Evolutionary conservation across 1,140 invertebrate species (phyloP), one percentile per base, ranked within the genome.

Genomic region (Ooceraea biroi): DNA sequence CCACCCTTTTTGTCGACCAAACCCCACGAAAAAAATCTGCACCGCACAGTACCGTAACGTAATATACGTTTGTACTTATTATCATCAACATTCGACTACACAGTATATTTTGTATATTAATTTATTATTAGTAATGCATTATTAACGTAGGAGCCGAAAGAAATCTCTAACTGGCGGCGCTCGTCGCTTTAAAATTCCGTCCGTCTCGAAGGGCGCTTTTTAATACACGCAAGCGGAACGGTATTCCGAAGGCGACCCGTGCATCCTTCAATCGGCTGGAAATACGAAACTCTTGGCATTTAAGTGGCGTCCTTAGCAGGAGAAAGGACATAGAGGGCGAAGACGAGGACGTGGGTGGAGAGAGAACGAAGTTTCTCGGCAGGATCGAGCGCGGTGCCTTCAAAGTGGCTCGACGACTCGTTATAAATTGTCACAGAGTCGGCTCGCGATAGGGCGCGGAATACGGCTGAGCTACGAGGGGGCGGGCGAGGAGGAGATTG

Each of bases 391-490:
- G 48, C 41, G 48, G 84, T 44, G 57, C 19, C 68, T 84, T 85
- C 86, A 89, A 89, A 89, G 87, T 88, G 82, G 86, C 86, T 89
- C 72, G 68, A 88, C 83, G 86, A 74, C 78, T 89, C 87, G 87
- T 88, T 89, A 89, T 78, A 89, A 89, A 89, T 89, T 89, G 87
- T 88, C 87, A 66, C 85, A 66, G 73, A 88, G 73, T 86, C 61
- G 50, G 50, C 57, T 77, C 60, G 68, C 27, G 65, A 88, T 74
- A 83, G 55, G 66, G 57, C 57, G 71, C 82, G 63, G n/a, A 50
- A 72, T 87, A 84, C 58, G 68, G 85, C 82, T n/a, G 50, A 11
- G 78, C n/a, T n/a, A 22, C 48, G 78, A 36, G 61, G 76, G 17
- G 17, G 27, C 0, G 61, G 14, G 61, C 19, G 41, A n/a, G 14